A percentile compares a stretch with the other conserved stretches of the same genome.
Evolutionary conservation across 2,797 vertebrate species (phyloP).

Genomic region (Carcharodon carcharias): DNA sequence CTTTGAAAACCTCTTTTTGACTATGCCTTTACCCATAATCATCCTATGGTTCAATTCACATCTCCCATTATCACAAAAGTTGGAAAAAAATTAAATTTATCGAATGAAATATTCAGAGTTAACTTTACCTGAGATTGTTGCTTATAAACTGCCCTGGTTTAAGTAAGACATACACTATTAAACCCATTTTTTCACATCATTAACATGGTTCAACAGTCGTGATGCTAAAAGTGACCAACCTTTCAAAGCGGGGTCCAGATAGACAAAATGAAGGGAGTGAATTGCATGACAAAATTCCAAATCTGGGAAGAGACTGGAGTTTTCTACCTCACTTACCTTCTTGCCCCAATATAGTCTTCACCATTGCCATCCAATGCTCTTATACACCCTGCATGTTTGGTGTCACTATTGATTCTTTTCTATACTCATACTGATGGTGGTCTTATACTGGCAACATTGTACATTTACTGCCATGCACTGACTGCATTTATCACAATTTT

Average conservation of each 20-base stretch:
- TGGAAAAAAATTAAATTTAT: not conserved
- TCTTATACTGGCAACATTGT: not conserved
- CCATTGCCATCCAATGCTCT: not conserved
- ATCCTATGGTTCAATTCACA: not conserved
- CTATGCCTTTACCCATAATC: not conserved
- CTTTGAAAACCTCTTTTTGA: not conserved
- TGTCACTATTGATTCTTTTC: not conserved
- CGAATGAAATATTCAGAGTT: not conserved
- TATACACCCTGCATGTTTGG: not conserved
- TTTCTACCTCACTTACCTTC: not conserved
- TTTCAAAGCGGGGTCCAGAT: not conserved
- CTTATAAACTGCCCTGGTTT: not conserved
- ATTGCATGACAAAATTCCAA: not conserved
- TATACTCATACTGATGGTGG: not conserved
- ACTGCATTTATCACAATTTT: not conserved
- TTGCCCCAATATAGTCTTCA: not conserved
- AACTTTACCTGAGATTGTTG: not conserved
- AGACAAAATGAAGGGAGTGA: not conserved
- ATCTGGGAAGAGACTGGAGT: not conserved
- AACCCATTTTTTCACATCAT: not conserved
- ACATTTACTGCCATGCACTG: not conserved
- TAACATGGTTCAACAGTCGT: not conserved
- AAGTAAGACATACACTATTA: not conserved
- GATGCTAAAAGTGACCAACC: not conserved
- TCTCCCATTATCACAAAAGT: not conserved